Evolutionary conservation across 2,113 vertebrate genomes (phyloP).

Genomic region (Gambusia holbrooki): DNA sequence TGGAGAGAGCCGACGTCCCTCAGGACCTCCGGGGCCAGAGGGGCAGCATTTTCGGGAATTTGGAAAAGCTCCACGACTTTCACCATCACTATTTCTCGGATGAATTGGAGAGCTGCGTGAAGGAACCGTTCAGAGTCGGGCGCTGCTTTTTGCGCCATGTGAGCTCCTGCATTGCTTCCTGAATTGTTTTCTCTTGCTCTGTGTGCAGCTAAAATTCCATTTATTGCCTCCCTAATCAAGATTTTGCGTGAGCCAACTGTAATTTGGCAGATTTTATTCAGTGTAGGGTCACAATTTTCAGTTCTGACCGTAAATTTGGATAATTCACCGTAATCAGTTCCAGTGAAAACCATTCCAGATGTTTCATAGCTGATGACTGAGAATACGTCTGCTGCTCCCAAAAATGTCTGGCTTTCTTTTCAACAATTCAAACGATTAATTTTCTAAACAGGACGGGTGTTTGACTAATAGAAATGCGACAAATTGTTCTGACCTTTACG

Average conservation of each 20-base stretch:
- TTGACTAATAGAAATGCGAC: not conserved
- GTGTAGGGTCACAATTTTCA: not conserved
- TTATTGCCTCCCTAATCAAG: not conserved
- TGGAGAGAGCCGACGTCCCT: conserved; percentile 80
- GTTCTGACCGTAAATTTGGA: not conserved
- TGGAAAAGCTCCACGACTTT: conserved; percentile 83
- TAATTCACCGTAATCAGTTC: not conserved
- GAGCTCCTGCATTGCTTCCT: conserved; percentile 31
- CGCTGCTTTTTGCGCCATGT: conserved; percentile 81
- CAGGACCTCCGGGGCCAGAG: conserved; percentile 82
- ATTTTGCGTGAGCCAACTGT: not conserved
- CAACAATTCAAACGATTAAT: not conserved
- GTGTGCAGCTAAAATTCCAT: not conserved
- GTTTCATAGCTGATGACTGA: not conserved
- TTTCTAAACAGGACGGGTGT: not conserved
- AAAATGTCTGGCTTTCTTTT: not conserved
- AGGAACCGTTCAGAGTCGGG: conserved; percentile 77
- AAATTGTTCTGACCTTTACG: not conserved
- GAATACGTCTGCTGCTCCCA: not conserved
- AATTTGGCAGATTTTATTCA: not conserved
- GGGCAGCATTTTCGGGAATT: conserved; percentile 81
- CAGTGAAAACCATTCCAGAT: conserved; percentile 23
- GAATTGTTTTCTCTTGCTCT: not conserved
- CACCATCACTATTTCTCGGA: conserved; percentile 79
- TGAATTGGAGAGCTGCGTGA: conserved; percentile 76